A percentile compares a stretch with the other conserved stretches of the same genome.
These are phyloP conservation scores for Siderastrea siderea DNA, from an alignment of 92 coral and sea anemone species.

Conservation along the genomic window DNA sequence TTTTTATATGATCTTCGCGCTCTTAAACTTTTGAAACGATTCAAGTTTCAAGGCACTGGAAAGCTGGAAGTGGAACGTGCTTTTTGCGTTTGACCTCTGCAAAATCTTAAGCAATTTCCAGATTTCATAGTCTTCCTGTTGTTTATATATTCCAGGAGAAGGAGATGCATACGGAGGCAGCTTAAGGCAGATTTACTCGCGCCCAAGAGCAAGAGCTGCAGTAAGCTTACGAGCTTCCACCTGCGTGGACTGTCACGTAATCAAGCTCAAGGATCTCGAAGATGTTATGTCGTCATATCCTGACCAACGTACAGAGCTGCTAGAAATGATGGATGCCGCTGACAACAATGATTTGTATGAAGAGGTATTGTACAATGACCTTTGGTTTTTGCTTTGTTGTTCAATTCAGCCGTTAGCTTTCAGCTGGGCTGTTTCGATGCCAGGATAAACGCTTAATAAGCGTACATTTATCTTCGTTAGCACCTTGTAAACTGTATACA, in stretches of 20 bases:
- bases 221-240: conserved; percentile 74
- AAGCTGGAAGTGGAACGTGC: no score
- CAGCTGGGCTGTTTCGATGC: no score
- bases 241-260: conserved; percentile 97
- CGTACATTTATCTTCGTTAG: no score
- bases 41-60: no score
- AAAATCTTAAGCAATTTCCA: no score
- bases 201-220: conserved; percentile 82
- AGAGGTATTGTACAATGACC: conserved; percentile 17
- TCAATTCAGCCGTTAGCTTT: no score
- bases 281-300: conserved; percentile 82
- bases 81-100: no score
- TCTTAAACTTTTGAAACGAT: no score
- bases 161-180: conserved; percentile 96
- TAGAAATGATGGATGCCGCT: conserved; percentile 76
- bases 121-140: not conserved
- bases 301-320: conserved; percentile 63
- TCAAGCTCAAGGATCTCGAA: conserved; percentile 80
- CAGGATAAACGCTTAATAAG: no score
- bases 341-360: conserved; percentile 57
- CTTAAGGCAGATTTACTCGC: conserved; percentile 62
- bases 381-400: no score
- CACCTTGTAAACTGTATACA: no score
- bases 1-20: no score
- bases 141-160: conserved; percentile 80